phyloP scores from a whole-genome alignment of 35 echinoderm and acorn worm species.

The Acanthaster planci region DNA sequence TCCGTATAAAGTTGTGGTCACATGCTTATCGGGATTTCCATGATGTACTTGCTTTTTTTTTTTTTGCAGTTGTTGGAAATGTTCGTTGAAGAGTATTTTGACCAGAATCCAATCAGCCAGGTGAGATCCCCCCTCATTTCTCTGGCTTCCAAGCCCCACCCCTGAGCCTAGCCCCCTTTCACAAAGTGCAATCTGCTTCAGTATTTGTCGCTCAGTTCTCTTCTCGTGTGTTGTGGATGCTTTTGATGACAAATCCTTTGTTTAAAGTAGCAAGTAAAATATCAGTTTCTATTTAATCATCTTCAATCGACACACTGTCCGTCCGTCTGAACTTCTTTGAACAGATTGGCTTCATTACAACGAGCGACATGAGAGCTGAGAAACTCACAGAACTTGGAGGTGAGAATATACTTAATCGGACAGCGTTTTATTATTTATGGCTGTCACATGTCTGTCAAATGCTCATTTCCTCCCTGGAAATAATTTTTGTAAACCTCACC shows the following conservation, averaged over 20 bases:
- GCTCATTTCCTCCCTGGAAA: no score
- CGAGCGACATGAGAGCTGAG: constrained; percentile 96
- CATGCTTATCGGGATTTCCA: background rate
- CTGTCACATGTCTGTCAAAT: no score
- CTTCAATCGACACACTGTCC: no score
- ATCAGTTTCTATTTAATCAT: constrained; percentile 1
- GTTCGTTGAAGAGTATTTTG: constrained; percentile 97
- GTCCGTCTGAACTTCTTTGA: background rate
- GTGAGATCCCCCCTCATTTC: constrained; percentile 46
- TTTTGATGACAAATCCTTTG: no score
- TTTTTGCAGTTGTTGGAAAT: constrained; percentile 76
- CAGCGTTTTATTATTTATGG: no score
- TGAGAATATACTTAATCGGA: constrained; percentile 25
- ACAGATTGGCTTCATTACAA: constrained; percentile 89
- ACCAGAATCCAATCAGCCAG: constrained; percentile 99
- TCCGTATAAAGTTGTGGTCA: background rate
- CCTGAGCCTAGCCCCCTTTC: no score
- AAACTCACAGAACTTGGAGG: constrained; percentile 95
- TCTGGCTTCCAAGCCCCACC: background rate
- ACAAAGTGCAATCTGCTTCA: no score
- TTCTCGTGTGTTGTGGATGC: no score
- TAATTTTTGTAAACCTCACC: no score
- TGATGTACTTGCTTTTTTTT: background rate
- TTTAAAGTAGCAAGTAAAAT: background rate
- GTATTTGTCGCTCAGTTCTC: no score